phyloP scores from a whole-genome alignment of 2,888 invertebrate genomes.

The Colostygia pectinataria region DNA sequence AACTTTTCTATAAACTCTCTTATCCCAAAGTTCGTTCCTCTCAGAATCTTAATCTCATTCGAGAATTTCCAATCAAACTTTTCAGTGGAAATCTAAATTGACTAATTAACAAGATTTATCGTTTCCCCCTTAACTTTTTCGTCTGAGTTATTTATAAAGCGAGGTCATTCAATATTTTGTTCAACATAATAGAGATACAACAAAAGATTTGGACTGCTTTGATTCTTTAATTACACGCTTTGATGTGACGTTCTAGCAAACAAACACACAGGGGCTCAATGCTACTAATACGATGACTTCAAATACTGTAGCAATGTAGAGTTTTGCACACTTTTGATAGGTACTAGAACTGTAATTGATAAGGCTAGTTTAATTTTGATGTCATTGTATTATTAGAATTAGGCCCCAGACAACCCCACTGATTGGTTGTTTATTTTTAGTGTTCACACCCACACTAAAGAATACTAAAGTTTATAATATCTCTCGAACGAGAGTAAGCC shows the following conservation, averaged over 20 bases:
- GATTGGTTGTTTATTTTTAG: too few relatives aligned
- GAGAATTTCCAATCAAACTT: slow-evolving; percentile 68
- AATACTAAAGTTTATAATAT: too few relatives aligned
- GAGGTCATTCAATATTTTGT: slow-evolving; percentile 66
- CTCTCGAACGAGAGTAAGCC: too few relatives aligned
- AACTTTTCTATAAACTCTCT: slow-evolving; percentile 20
- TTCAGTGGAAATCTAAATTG: slow-evolving; percentile 67
- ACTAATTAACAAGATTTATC: slow-evolving; percentile 78
- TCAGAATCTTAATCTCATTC: slow-evolving; percentile 54
- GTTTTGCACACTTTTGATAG: too few relatives aligned
- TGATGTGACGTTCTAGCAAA: slow-evolving; percentile 57
- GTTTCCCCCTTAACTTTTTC: slow-evolving; percentile 67
- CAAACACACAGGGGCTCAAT: too few relatives aligned
- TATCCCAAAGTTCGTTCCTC: slow-evolving; percentile 28
- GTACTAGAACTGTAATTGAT: too few relatives aligned
- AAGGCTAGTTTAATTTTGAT: too few relatives aligned
- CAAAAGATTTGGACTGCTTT: slow-evolving; percentile 51
- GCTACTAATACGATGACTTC: too few relatives aligned
- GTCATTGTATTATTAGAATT: too few relatives aligned
- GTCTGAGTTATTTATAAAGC: slow-evolving; percentile 59
- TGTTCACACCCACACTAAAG: too few relatives aligned
- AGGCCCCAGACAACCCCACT: too few relatives aligned
- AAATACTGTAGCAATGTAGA: too few relatives aligned
- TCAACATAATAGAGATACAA: slow-evolving; percentile 49
- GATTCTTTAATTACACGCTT: slow-evolving; percentile 45